phyloP scores from a whole-genome alignment of 2,113 vertebrate species.

The Cyprinodon variegatus region DNA sequence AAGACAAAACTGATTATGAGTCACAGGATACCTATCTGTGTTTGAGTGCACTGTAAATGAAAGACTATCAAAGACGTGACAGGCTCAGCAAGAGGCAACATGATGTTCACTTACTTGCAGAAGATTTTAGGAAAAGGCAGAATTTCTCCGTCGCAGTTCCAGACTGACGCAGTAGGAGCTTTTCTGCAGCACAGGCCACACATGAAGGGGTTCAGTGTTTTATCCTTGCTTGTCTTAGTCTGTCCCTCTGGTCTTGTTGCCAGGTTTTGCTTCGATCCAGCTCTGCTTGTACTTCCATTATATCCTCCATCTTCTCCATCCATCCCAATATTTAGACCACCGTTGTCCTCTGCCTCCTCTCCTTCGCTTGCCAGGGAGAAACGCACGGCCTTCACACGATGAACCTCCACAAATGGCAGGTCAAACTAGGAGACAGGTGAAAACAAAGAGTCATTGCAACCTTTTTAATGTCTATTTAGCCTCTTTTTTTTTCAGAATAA shows the following conservation, averaged over 20 bases:
- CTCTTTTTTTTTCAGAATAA: background rate
- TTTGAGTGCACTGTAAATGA: too few species aligned
- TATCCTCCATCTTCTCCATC: slow-evolving; percentile 27
- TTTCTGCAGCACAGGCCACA: slow-evolving; percentile 71
- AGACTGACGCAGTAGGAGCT: slow-evolving; percentile 70
- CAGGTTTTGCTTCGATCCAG: slow-evolving; percentile 65
- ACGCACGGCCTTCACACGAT: slow-evolving; percentile 81
- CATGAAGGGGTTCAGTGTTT: slow-evolving; percentile 42
- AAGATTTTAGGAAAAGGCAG: slow-evolving; percentile 74
- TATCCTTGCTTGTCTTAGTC: slow-evolving; percentile 19
- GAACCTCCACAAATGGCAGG: slow-evolving; percentile 84
- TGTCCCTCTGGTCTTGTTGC: slow-evolving; percentile 20
- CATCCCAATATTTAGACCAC: background rate
- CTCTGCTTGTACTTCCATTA: slow-evolving; percentile 35
- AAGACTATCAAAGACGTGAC: background rate
- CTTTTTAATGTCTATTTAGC: background rate
- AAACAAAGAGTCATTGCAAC: background rate
- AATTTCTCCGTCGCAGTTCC: slow-evolving; percentile 86
- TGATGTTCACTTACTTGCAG: slow-evolving; percentile 69
- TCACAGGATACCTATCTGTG: too few species aligned
- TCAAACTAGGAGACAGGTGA: slow-evolving; percentile 76
- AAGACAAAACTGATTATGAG: background rate
- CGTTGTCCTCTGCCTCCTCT: slow-evolving; percentile 46
- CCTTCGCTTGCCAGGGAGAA: slow-evolving; percentile 67
- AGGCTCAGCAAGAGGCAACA: background rate